Conservation (phyloP, 1,140 invertebrate genomes). For the Ips nitidus region DNA sequence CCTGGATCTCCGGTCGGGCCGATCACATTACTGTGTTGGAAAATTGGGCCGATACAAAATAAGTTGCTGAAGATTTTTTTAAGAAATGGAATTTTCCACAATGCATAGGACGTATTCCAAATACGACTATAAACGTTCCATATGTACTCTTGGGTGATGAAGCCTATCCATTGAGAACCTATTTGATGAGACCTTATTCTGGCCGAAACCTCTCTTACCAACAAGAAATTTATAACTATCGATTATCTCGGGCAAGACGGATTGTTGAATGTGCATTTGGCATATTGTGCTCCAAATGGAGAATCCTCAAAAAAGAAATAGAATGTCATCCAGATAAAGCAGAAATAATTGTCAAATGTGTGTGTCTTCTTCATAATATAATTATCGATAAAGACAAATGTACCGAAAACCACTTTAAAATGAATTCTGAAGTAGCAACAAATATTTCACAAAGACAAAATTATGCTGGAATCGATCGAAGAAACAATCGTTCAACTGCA, state of each 20-base stretch:
- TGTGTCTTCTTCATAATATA: constrained; percentile 27
- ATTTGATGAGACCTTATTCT: constrained; percentile 44
- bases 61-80: constrained; percentile 9
- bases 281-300: constrained; percentile 45
- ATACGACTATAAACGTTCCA: constrained; percentile 19
- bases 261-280: constrained; percentile 28
- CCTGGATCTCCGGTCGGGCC: no score
- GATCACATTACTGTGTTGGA: no score
- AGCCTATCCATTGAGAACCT: constrained; percentile 46
- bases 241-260: constrained; percentile 27
- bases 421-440: constrained; percentile 2
- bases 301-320: constrained; percentile 40
- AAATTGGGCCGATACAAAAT: no score
- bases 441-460: not conserved
- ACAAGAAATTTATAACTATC: constrained; percentile 53
- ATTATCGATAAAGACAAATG: constrained; percentile 21
- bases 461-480: not conserved
- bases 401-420: not conserved
- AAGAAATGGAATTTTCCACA: constrained; percentile 19
- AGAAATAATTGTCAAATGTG: constrained; percentile 32
- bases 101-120: constrained; percentile 14
- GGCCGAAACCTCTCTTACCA: constrained; percentile 43
- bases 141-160: constrained; percentile 40
- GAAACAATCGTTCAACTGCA: constrained; percentile 7
- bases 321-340: constrained; percentile 23